These are phyloP conservation scores for Cyaniris semiargus DNA, from an alignment of 2,888 invertebrate genomes.

Conservation along the genomic window DNA sequence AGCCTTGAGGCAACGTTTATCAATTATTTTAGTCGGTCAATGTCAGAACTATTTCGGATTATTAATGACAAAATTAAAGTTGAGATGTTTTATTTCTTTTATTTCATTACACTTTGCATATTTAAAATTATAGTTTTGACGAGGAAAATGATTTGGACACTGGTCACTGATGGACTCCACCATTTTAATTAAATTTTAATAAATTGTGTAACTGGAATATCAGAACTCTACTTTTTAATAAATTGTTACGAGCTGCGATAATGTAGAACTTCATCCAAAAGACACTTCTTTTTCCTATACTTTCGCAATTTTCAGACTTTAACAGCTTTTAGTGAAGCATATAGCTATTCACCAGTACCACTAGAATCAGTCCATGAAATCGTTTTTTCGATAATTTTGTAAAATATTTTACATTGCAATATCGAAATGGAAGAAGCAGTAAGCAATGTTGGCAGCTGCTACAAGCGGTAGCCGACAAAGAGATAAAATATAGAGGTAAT, in stretches of 20 bases:
- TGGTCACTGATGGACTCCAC: not conserved
- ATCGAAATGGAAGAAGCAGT: slow-evolving; percentile 24
- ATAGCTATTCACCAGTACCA: too few species aligned
- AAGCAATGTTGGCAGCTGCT: slow-evolving; percentile 43
- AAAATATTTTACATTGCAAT: slow-evolving; percentile 26
- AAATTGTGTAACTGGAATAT: not conserved
- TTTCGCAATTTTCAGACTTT: not conserved
- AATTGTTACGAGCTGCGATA: not conserved
- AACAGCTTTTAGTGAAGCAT: not conserved
- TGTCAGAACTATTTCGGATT: slow-evolving; percentile 9
- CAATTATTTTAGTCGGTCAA: slow-evolving; percentile 20
- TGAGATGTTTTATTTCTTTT: not conserved
- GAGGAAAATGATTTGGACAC: not conserved
- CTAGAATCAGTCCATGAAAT: too few species aligned
- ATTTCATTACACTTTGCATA: not conserved
- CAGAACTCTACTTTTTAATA: not conserved
- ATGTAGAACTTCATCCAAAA: not conserved
- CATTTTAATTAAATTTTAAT: not conserved
- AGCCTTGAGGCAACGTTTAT: slow-evolving; percentile 19
- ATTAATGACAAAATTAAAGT: slow-evolving; percentile 10
- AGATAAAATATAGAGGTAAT: slow-evolving; percentile 60
- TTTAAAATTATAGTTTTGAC: not conserved
- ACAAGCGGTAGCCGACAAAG: slow-evolving; percentile 56
- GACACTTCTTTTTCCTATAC: not conserved
- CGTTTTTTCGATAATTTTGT: not conserved